phyloP scores from a whole-genome alignment of 2,888 invertebrate species.

The Conomelus anceps region DNA sequence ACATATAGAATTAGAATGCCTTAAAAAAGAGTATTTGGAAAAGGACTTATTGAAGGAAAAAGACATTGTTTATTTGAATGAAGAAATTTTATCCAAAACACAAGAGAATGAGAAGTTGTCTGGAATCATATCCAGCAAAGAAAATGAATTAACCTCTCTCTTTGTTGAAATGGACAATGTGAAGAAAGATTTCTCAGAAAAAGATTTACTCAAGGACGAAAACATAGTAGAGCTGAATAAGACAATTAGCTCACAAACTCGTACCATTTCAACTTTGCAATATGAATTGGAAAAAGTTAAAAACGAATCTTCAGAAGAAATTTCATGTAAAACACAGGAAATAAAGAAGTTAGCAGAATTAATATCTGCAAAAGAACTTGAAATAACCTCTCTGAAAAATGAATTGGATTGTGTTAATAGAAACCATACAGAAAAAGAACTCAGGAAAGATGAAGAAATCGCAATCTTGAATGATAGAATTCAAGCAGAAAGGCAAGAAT shows the following conservation, averaged over 20 bases:
- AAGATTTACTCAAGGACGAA: too few species aligned
- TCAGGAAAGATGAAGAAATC: background rate
- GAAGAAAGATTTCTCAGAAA: too few species aligned
- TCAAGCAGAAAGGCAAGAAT: background rate
- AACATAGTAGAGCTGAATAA: too few species aligned
- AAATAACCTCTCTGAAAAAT: too few species aligned
- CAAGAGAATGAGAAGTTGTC: background rate
- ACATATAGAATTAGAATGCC: background rate
- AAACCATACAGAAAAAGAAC: too few species aligned
- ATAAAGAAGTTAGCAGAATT: too few species aligned
- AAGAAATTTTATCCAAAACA: background rate
- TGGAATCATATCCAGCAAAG: background rate
- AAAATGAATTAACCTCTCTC: too few species aligned
- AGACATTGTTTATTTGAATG: background rate
- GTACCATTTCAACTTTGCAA: background rate
- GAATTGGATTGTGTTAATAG: too few species aligned
- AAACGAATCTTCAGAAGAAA: background rate
- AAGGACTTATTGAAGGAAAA: background rate
- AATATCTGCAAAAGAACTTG: too few species aligned
- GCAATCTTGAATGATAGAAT: background rate
- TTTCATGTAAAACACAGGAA: too few species aligned
- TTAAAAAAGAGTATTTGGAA: background rate
- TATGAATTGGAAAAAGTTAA: background rate
- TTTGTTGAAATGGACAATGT: too few species aligned
- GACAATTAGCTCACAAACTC: too few species aligned